Conservation (phyloP, 2,113 vertebrate genomes). For the Apodemus sylvaticus region DNA sequence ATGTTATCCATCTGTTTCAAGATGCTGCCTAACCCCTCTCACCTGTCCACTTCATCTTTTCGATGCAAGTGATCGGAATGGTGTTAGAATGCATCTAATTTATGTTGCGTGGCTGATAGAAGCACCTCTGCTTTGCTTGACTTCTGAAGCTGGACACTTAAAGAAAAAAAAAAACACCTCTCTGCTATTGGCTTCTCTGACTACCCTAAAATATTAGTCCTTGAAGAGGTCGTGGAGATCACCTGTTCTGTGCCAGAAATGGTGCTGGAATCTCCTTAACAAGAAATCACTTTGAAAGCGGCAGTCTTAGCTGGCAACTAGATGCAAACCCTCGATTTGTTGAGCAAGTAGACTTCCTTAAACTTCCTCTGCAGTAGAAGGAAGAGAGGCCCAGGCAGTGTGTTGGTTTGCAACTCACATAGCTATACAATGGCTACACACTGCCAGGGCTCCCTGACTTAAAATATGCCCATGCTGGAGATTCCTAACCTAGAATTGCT, state of each 20-base stretch:
- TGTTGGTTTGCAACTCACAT: background rate
- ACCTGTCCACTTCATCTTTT: background rate
- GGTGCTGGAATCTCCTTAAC: conserved; percentile 27
- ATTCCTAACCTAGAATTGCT: background rate
- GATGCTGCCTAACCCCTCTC: fast-evolving
- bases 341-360: background rate
- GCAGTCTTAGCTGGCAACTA: background rate
- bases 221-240: background rate
- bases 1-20: background rate
- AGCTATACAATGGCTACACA: background rate
- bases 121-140: background rate
- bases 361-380: background rate
- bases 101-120: background rate
- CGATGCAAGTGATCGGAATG: background rate
- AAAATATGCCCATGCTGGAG: background rate
- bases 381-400: background rate
- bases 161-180: no score
- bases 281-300: background rate
- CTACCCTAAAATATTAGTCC: background rate
- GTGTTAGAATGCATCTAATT: background rate
- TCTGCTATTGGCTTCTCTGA: background rate
- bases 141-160: background rate
- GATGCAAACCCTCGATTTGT: background rate
- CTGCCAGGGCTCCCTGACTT: background rate
- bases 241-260: background rate